Evolutionary conservation across 2,797 vertebrate species (phyloP).

Genomic region (Pseudochirops cupreus): DNA sequence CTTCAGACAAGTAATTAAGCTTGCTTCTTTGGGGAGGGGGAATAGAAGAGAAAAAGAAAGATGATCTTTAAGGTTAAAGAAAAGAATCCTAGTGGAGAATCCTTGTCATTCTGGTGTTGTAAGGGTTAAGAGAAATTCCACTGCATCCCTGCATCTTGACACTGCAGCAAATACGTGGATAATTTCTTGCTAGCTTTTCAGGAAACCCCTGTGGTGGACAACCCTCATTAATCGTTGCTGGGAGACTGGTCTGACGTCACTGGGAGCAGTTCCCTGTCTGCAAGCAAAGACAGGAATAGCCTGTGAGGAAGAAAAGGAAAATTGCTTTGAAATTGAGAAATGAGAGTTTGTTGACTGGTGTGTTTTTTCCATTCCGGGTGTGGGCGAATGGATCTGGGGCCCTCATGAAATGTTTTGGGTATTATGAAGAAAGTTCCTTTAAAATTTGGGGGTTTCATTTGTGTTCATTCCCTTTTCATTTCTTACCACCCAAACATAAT

Average conservation of each 20-base stretch:
- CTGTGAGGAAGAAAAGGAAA: slow-evolving; percentile 70
- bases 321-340: slow-evolving; percentile 73
- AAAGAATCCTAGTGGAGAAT: slow-evolving; percentile 45
- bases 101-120: slow-evolving; percentile 6
- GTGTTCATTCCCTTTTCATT: not conserved
- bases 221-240: slow-evolving; percentile 86
- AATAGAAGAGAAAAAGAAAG: not conserved
- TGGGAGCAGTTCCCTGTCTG: slow-evolving; percentile 83
- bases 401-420: slow-evolving; percentile 62
- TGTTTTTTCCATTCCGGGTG: slow-evolving; percentile 59
- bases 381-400: slow-evolving; percentile 45
- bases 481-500: slow-evolving; percentile 15
- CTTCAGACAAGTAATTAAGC: slow-evolving; percentile 55
- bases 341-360: slow-evolving; percentile 65
- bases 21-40: slow-evolving; percentile 58
- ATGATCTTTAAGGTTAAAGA: slow-evolving; percentile 26
- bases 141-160: slow-evolving; percentile 71
- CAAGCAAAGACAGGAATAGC: slow-evolving; percentile 76
- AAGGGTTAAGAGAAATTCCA: slow-evolving; percentile 77
- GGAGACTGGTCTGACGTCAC: slow-evolving; percentile 87
- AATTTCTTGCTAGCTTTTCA: slow-evolving; percentile 86
- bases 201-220: slow-evolving; percentile 90
- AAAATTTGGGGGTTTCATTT: not conserved
- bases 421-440: slow-evolving; percentile 63
- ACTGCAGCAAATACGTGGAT: slow-evolving; percentile 80